These are phyloP conservation scores for Phocoena phocoena DNA, from an alignment of 2,113 vertebrate genomes.

Conservation along the genomic window DNA sequence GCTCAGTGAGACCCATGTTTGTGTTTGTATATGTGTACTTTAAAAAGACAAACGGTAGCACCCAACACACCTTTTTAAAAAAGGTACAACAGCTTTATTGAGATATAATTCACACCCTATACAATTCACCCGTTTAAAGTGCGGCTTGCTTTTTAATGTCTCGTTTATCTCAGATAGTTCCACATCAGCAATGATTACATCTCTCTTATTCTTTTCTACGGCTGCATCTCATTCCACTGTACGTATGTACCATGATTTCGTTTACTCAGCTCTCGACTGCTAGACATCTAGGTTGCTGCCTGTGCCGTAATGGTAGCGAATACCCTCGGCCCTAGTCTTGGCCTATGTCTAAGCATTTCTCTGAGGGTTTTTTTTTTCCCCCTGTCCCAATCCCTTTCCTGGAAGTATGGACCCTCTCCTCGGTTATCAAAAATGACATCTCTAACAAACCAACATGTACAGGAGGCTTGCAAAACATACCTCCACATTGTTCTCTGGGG, in stretches of 20 bases:
- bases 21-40: neutral
- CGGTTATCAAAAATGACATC: no score
- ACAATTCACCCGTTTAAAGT: neutral
- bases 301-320: neutral
- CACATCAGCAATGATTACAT: neutral
- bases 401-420: neutral
- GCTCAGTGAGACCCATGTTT: neutral
- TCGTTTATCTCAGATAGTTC: neutral
- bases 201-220: neutral
- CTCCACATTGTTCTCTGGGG: neutral
- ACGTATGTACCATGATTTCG: neutral
- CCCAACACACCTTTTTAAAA: neutral
- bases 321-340: neutral
- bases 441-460: neutral
- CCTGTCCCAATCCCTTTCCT: neutral
- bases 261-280: neutral
- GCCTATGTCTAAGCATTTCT: neutral
- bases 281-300: neutral
- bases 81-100: neutral
- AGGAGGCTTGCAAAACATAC: fast-evolving
- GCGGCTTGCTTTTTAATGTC: neutral
- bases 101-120: neutral
- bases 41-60: neutral
- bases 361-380: neutral
- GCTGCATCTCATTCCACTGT: neutral